Evolutionary conservation across 2,113 vertebrate genomes (phyloP), one percentile per base, ranked within the genome.

Genomic region (Mus pahari): DNA sequence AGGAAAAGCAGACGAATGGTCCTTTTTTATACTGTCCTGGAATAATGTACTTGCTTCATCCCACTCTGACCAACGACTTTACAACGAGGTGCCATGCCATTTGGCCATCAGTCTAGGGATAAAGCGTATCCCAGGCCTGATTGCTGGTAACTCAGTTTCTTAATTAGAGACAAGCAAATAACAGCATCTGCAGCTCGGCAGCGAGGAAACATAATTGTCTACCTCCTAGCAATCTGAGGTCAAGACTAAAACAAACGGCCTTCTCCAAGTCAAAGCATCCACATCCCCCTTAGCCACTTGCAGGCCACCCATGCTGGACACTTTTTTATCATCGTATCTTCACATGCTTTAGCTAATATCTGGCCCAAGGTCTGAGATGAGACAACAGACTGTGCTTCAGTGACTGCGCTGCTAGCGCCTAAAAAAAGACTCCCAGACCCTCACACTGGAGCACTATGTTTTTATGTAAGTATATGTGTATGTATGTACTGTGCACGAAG

Each of bases 161-260:
- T 87, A 87, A 86, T 70, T 86, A 86, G 84, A 92, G 39, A 92
- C 64, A 2, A 45, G 90, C 62, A 66, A 87, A 91, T 62, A 93
- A 89, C 62, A 64, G 87, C 33, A 50, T 90, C 74, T 94, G n/a
- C 70, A 70, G 33, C 66, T 78, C 36, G 53, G 77, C 82, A 58
- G 77, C 82, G 71, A 55, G 89, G 91, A 28, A 33, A 16, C 75
- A 73, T 70, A 87, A 53, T 71, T 78, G 84, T 39, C 87, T 70
- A n/a, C 45, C 50, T 96, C 68, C 74, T 79, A 73, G 89, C 50
- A 92, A 74, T 90, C 66, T 91, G 55, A 70, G 84, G 66, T 71
- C 84, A 87, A 70, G 64, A 53, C 33, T 10, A 87, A 92, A 94
- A 83, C 39, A 78, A 73, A 66, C 71, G 70, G 87, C 53, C 55